Conservation (phyloP, 2,113 vertebrate genomes). For the Rhinopomastus cyanomelas region DNA sequence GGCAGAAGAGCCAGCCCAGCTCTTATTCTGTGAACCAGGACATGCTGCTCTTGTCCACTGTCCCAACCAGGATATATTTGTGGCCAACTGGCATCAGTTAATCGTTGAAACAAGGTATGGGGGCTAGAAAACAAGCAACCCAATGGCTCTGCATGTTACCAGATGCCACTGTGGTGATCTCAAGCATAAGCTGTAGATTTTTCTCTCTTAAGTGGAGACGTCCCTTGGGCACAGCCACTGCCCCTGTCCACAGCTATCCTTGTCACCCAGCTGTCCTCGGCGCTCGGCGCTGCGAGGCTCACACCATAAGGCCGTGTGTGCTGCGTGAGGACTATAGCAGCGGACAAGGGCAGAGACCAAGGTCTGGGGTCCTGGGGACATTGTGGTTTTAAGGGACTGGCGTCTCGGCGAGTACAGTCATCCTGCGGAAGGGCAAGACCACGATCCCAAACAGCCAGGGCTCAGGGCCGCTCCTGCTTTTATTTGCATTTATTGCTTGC, state of each 20-base stretch:
- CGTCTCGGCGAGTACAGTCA: not conserved
- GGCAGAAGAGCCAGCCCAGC: not conserved
- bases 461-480: not conserved
- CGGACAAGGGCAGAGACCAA: slow-evolving; percentile 59
- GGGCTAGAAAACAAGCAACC: not conserved
- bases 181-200: slow-evolving; percentile 67
- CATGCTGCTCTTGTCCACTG: not conserved
- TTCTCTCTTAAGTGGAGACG: slow-evolving; percentile 49
- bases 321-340: slow-evolving; percentile 43
- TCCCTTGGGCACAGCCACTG: slow-evolving; percentile 61
- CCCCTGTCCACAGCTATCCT: slow-evolving; percentile 69
- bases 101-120: not conserved
- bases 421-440: not conserved
- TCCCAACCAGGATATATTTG: not conserved
- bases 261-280: slow-evolving; percentile 32
- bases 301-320: not conserved
- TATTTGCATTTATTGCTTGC: slow-evolving; percentile 13
- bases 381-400: slow-evolving; percentile 25
- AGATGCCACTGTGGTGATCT: slow-evolving; percentile 48
- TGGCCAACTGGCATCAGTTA: not conserved
- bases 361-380: slow-evolving; percentile 59
- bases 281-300: slow-evolving; percentile 45
- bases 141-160: not conserved
- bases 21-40: not conserved
- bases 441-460: not conserved